Base-by-base conservation (phyloP, 1,140 invertebrate species). In the Eumeta japonica region DNA sequence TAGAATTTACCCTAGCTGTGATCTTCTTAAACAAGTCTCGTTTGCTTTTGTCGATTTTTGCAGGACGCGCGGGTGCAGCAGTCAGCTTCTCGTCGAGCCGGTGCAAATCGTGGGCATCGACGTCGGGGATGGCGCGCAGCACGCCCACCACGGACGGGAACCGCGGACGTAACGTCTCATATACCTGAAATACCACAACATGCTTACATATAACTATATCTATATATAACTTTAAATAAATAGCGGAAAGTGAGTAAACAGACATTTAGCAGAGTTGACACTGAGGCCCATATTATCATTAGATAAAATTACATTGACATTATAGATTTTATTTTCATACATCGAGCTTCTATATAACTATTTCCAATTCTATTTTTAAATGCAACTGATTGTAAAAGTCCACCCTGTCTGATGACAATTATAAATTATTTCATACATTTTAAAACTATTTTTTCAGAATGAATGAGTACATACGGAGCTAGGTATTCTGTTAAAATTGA, bases 21-120 rank as follows among this genome's bases (percentile, higher is more conserved):
- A 95, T 82, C 72, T 91, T 92, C 62, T 89, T 93, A 62, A 94
- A 94, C 10, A 90, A 75, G 59, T 94, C 91, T 52, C 91, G 91
- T 62, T 92, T 93, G 41, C 85, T 86, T 56, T 92, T 92, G 52
- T 94, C 91, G 10, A 88, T 81, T 62, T 89, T 89, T 50, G 84
- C 83, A 13, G 86, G 86, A 51, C 85, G 86, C 33, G 81, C 81
- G 36, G 81, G 81, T 17, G 78, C 73, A 2, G 83, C 79, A 7
- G 85, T 65, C 56, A 93, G 83, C 60, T 89, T 89, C 47, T 93
- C 90, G 63, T 94, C 90, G 41, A 94, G 84, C 39, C 87, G 83
- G 43, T 88, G 85, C 28, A 90, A 61, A 62, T 91, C 89, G 1
- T 84, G 81, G 13, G 80, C 80, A 76, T 84, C 89, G 5, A 87